Evolutionary conservation across 1,140 invertebrate species (phyloP), one percentile per base, ranked within the genome.

Genomic region (Aphelinus certus): DNA sequence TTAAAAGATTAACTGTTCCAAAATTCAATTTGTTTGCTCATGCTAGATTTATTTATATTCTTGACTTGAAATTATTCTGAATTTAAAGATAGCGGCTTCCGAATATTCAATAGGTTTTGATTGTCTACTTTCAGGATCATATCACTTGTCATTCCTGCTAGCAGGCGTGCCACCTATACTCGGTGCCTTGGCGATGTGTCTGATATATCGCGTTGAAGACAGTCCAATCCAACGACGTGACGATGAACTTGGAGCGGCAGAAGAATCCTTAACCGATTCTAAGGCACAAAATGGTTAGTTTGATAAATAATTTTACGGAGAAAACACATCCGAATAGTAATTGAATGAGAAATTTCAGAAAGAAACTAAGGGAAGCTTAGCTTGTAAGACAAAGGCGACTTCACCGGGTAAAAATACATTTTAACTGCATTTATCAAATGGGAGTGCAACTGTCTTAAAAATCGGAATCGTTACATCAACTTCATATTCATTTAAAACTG

Each of bases 131-230:
- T 72, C 76, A 93, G 91, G 92, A 46, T 92, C 92, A 7, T 97
- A 96, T 82, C 91, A 90, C 1, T 79, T 95, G 48, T 93, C 95
- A 1, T 95, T 97, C 79, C 86, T 95, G 47, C 86, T 95, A 73
- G 95, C 95, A 56, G 96, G 96, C 5, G 89, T 95, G 60, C 95
- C 96, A 2, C 95, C 96, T 1, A 90, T 97, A 42, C 77, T 96
- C 4, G 96, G 95, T 9, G 92, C 94, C 6, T 82, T 93, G 1
- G 84, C 93, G 1, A 92, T 97, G 90, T 95, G 94, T 82, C 79
- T 92, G 5, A 92, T 95, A 65, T 89, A 89, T 62, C 92, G 86
- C 77, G 88, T 92, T 1, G 88, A 89, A 55, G 85, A 89, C 69
- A 83, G 87, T 1, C 75, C 79, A 53, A 6, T 70, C 43, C 72